Evolutionary conservation across 2,113 vertebrate species (phyloP), one percentile per base, ranked within the genome.

Genomic region (Mungos mungo): DNA sequence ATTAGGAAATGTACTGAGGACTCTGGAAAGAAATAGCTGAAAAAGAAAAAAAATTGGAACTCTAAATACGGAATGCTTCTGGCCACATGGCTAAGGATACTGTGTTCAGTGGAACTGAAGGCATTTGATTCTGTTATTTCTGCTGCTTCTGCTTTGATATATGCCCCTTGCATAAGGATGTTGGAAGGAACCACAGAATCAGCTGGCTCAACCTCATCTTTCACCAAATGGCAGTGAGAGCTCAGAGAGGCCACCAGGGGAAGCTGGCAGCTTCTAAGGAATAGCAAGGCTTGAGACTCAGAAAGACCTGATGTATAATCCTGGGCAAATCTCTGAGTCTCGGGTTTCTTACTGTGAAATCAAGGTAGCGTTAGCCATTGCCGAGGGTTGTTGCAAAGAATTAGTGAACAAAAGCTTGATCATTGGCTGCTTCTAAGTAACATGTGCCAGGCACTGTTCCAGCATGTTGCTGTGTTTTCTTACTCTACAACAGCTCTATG

Each of bases 1-100:
- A 98, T 98, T 97, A 97, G 82, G 98, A 93, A 90, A 92, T 97
- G 93, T 96, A 93, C 63, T 79, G 68, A 98, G 88, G 86, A 71
- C 12, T 95, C 85, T 91, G 85, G 69, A 84, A 98, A 98, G 85
- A 97, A 97, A 93, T 92, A 97, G 96, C 93, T 93, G 18, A 92
- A 31, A 92, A 90, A 13, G 76, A 88, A 93, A 90, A 80, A 90
- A 88, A 92, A 60, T 57, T 21, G 2, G 79, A 81, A 3, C 76
- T 66, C 85, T 93, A 89, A 90, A 95, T 81, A 83, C 83, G 80
- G 68, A 95, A 57, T 88, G 76, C n/a, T 97, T 86, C 93, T 95
- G 31, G 87, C 35, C 92, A 88, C 65, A 16, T 31, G 86, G 45
- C 88, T 95, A 1, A 93, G 79, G 93, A 92, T 15, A 25, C 77